Percentiles rank a stretch among this genome's conserved stretches.
Evolutionary conservation across 92 coral and sea anemone species (phyloP).

Genomic region (Zoanthus solanderi): DNA sequence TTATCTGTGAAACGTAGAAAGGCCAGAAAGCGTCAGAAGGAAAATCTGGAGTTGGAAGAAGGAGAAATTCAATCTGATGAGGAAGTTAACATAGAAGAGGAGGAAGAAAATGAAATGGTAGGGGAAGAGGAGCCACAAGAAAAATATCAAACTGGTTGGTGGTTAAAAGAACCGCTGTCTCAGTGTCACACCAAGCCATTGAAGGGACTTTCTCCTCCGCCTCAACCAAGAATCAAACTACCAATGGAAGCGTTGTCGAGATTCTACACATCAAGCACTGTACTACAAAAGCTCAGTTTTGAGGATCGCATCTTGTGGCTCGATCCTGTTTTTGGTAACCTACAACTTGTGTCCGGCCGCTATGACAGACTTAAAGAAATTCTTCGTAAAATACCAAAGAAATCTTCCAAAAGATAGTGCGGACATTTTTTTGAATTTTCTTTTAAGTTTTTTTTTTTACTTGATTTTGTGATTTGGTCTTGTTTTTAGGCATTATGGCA

Average conservation of each 20-base stretch:
- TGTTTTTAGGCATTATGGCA: too few relatives aligned
- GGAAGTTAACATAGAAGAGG: conserved; percentile 22
- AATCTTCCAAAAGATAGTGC: conserved; percentile 21
- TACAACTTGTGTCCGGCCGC: conserved; percentile 93
- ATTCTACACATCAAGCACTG: conserved; percentile 89
- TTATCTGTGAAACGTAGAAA: conserved; percentile 47
- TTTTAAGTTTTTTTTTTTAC: too few relatives aligned
- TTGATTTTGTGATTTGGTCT: too few relatives aligned
- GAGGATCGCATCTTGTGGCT: conserved; percentile 96
- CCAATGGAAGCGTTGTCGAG: conserved; percentile 92
- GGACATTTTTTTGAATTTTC: background rate
- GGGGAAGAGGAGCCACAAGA: conserved; percentile 48
- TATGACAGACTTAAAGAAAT: conserved; percentile 89
- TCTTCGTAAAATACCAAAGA: conserved; percentile 64
- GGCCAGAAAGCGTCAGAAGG: conserved; percentile 63
- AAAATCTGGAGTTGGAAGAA: conserved; percentile 54
- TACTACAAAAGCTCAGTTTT: conserved; percentile 80
- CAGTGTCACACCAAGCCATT: conserved; percentile 41
- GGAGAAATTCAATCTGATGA: conserved; percentile 63
- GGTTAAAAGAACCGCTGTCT: conserved; percentile 83
- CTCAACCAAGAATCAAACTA: conserved; percentile 79
- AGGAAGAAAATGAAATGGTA: conserved; percentile 34
- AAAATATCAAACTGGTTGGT: conserved; percentile 71
- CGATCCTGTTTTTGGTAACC: conserved; percentile 96
- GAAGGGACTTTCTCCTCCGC: conserved; percentile 80